A percentile compares a stretch with the other conserved stretches of the same genome.
These are phyloP conservation scores for Forficula auricularia DNA, from an alignment of 1,140 invertebrate species.

Conservation along the genomic window DNA sequence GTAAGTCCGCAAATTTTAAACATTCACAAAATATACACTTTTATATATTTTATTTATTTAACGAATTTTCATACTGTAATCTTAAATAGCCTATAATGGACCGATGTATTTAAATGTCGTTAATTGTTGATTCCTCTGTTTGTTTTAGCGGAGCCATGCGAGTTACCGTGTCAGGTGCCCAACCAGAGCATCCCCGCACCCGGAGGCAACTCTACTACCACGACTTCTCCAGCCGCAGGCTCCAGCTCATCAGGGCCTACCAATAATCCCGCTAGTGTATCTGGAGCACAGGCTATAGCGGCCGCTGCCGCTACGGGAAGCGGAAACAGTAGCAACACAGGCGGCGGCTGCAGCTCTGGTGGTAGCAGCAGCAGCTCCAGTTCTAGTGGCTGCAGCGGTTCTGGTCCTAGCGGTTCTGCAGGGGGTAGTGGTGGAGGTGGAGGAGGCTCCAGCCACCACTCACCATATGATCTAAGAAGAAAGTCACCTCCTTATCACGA, in stretches of 20 bases:
- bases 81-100: too few relatives aligned
- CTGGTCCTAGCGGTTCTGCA: neutral
- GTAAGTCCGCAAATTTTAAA: too few relatives aligned
- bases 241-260: slow-evolving; percentile 1
- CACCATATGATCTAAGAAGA: slow-evolving; percentile 66
- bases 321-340: slow-evolving; percentile 7
- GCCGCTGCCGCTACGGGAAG: slow-evolving; percentile 1
- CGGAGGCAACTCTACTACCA: slow-evolving; percentile 3
- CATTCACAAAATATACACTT: too few relatives aligned
- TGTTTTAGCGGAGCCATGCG: slow-evolving; percentile 51
- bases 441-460: slow-evolving; percentile 37
- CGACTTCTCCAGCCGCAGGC: slow-evolving; percentile 3
- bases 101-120: too few relatives aligned
- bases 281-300: neutral
- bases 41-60: too few relatives aligned
- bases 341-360: neutral
- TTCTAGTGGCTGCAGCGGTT: slow-evolving; percentile 27
- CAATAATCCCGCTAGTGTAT: neutral
- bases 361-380: slow-evolving; percentile 24
- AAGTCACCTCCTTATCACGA: slow-evolving; percentile 49
- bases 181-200: slow-evolving; percentile 42
- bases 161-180: slow-evolving; percentile 44
- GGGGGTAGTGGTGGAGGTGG: slow-evolving; percentile 1
- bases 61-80: too few relatives aligned
- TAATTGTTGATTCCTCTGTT: too few relatives aligned